Evolutionary conservation across 1,140 invertebrate species (phyloP).

Genomic region (Eufriesea mexicana): DNA sequence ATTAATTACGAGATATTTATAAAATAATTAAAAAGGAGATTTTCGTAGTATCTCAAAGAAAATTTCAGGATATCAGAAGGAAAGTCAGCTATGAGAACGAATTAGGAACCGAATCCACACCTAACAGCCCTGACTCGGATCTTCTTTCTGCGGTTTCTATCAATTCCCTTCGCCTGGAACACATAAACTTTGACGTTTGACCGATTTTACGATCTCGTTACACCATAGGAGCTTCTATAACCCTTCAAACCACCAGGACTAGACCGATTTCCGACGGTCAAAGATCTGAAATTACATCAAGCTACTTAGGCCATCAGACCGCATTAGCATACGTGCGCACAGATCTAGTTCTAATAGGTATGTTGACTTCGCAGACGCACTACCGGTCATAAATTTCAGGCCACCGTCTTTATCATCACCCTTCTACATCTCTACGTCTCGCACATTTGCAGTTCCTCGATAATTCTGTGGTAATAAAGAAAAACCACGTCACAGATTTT

Average conservation of each 20-base stretch:
- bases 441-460: neutral
- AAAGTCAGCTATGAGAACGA: no score
- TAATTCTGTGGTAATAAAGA: neutral
- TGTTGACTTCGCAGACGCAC: conserved; percentile 33
- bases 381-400: conserved; percentile 17
- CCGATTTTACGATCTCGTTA: neutral
- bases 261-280: conserved; percentile 51
- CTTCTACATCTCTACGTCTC: neutral
- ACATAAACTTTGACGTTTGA: neutral
- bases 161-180: neutral
- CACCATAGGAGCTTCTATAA: neutral
- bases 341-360: conserved; percentile 39
- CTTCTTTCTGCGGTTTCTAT: no score
- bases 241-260: neutral
- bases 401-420: neutral
- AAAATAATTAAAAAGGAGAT: no score
- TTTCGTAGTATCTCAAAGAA: no score
- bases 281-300: conserved; percentile 68
- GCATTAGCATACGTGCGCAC: conserved; percentile 33
- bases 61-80: no score
- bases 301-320: conserved; percentile 31
- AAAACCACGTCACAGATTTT: neutral
- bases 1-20: no score
- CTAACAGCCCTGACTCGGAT: no score
- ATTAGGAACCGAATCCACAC: no score